Evolutionary conservation across 1,140 invertebrate genomes (phyloP).

Genomic region (Neodiprion pinetum): DNA sequence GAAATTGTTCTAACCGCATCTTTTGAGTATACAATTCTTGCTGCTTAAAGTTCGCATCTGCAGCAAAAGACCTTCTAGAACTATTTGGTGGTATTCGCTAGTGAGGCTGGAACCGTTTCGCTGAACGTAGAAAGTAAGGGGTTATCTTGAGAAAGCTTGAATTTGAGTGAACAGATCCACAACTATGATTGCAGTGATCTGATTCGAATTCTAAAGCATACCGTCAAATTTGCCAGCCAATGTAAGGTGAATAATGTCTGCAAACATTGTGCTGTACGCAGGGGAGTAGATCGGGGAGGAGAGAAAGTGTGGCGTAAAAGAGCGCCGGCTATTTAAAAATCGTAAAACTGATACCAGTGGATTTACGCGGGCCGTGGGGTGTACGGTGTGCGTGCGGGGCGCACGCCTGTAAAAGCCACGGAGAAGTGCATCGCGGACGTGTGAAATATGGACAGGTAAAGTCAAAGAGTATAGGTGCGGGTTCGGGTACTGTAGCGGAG

Average conservation of each 20-base stretch:
- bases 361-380: conserved; percentile 15
- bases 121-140: no score
- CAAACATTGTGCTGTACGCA: not conserved
- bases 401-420: not conserved
- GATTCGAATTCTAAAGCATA: no score
- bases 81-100: no score
- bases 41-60: no score
- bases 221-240: no score
- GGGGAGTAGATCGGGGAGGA: conserved; percentile 10
- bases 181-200: no score
- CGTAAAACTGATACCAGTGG: conserved; percentile 55
- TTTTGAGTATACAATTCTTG: no score
- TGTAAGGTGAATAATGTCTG: not conserved
- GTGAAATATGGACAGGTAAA: conserved; percentile 28
- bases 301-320: conserved; percentile 33
- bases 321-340: conserved; percentile 57
- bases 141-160: no score
- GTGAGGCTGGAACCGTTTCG: no score
- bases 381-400: not conserved
- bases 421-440: conserved; percentile 28
- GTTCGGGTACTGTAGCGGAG: conserved; percentile 34
- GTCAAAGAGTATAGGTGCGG: conserved; percentile 34
- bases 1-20: no score
- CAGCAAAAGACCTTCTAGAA: no score
- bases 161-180: no score